A percentile compares a stretch with the other conserved stretches of the same genome.
phyloP scores from a whole-genome alignment of 1,140 invertebrate species.

The Dreissena polymorpha region DNA sequence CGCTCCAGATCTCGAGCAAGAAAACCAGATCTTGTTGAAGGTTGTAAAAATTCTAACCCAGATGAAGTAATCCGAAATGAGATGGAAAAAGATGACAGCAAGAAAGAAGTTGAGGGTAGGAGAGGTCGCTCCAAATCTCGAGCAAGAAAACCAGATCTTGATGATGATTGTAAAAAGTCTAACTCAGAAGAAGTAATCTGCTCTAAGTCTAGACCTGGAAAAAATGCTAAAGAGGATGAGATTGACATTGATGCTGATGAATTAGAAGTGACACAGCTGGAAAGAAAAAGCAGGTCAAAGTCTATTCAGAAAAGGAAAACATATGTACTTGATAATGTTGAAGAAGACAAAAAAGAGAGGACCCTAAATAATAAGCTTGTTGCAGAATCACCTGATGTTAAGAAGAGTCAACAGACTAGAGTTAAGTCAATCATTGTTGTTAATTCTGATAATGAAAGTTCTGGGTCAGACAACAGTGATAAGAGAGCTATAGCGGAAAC shows the following conservation, averaged over 20 bases:
- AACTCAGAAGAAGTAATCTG: background rate
- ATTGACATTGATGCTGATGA: slow-evolving; percentile 14
- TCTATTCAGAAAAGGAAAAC: slow-evolving; percentile 14
- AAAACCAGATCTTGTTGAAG: background rate
- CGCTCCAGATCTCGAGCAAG: background rate
- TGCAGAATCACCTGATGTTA: background rate
- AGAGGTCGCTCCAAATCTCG: background rate
- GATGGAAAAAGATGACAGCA: background rate
- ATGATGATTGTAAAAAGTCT: background rate
- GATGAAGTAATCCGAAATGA: background rate
- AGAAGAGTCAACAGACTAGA: background rate
- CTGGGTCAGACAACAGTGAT: background rate
- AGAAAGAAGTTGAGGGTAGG: slow-evolving; percentile 5
- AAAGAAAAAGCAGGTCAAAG: slow-evolving; percentile 27
- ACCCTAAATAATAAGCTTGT: background rate
- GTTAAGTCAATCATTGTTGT: background rate
- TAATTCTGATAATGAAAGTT: background rate
- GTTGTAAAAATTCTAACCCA: background rate
- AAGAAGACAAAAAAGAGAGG: slow-evolving; percentile 9
- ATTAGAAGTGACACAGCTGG: background rate
- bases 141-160: background rate
- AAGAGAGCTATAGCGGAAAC: background rate
- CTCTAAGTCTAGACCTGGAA: background rate
- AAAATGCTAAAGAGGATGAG: background rate
- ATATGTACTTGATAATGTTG: background rate